Evolutionary conservation across 2,888 invertebrate species (phyloP), one percentile per base, ranked within the genome.

Genomic region (Cheilosia grossa): DNA sequence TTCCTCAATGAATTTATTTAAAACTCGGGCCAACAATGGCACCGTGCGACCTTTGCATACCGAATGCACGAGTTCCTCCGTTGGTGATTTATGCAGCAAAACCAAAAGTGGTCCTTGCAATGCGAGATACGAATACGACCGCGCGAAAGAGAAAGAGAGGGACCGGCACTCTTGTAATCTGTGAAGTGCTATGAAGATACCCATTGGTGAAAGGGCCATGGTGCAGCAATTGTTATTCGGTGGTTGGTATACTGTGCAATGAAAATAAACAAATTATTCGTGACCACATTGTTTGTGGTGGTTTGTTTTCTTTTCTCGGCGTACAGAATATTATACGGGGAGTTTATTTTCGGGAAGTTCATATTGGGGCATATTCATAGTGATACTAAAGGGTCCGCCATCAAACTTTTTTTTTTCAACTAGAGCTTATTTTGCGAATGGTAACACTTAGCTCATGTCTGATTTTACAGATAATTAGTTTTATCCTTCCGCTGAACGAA

Each of bases 1-100:
- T 74, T 40, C 42, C 49, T 74, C 59, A 74, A 80, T 67, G 74
- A 80, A 80, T 80, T 80, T 73, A 80, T 80, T 80, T 74, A 61
- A 80, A 66, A 66, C 58, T 59, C 49, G 54, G 47, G 13, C 74
- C 27, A 80, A 67, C 66, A 73, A 73, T 73, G 80, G 67, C 66
- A 66, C 66, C 72, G 72, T 53, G 67, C 66, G 59, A 73, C 66
- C 72, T 72, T 51, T 72, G 63, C 63, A 59, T 59, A 56, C 54
- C 54, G 74, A 67, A 80, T 74, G 51, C 53, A 37, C 47, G 73
- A 70, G 53, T 56, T 40, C 19, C 53, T 72, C 53, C 59, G 44
- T 54, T 67, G 53, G 61, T 73, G 74, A 80, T 80, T 80, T 74
- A 80, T 80, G 66, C 59, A 67, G 49, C 73, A 33, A 44, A 30